Conservation (phyloP, 2,888 invertebrate genomes). For the Ctenicera cuprea region DNA sequence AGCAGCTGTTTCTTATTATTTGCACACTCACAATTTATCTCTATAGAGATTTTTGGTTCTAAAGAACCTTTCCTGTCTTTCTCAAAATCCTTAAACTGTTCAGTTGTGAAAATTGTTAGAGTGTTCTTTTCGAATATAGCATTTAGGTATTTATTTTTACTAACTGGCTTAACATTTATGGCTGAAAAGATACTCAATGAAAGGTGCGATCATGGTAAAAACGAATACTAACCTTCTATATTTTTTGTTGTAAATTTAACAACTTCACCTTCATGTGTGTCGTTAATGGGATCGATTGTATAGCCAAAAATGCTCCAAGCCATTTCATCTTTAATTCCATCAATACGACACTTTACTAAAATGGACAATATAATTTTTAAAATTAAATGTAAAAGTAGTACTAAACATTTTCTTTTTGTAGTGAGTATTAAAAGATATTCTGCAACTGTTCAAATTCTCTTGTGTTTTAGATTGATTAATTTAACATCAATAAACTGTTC, state of each 20-base stretch:
- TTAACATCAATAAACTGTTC: too few species aligned
- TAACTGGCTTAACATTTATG: background rate
- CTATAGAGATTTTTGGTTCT: background rate
- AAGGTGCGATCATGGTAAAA: too few species aligned
- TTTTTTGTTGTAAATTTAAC: background rate
- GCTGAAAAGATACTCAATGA: background rate
- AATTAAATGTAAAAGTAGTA: too few species aligned
- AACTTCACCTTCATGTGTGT: slow-evolving; percentile 5
- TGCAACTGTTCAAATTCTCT: too few species aligned
- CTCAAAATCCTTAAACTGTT: slow-evolving; percentile 18
- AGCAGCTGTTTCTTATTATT: background rate
- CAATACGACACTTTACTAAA: background rate
- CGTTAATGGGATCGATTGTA: background rate
- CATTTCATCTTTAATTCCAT: background rate
- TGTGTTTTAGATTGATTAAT: too few species aligned
- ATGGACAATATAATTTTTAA: too few species aligned
- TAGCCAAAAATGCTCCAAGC: background rate
- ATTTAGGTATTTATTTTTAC: slow-evolving; percentile 12
- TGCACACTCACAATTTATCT: slow-evolving; percentile 8
- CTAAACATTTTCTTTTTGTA: too few species aligned
- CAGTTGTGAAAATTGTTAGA: slow-evolving; percentile 11
- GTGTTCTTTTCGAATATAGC: slow-evolving; percentile 13
- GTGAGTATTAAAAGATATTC: too few species aligned
- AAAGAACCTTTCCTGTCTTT: background rate
- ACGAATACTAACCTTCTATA: background rate